Conservation (phyloP, 2,888 invertebrate genomes). For the Rutpela maculata region DNA sequence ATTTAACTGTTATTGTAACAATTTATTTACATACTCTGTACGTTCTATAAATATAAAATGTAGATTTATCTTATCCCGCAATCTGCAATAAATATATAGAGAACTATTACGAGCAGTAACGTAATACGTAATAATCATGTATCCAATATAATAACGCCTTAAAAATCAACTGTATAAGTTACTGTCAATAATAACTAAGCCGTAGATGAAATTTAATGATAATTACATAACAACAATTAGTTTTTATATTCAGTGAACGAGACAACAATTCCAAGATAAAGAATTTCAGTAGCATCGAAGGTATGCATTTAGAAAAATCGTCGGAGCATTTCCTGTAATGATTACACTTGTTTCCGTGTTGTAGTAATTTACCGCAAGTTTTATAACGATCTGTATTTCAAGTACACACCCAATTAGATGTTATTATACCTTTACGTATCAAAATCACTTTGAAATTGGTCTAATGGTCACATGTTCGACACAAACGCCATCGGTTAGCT, state of each 20-base stretch:
- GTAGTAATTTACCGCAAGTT: conserved; percentile 28
- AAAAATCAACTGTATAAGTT: conserved; percentile 10
- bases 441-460: neutral
- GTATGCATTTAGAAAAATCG: conserved; percentile 33
- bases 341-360: conserved; percentile 32
- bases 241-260: conserved; percentile 29
- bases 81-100: neutral
- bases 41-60: neutral
- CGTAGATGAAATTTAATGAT: conserved; percentile 4
- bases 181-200: conserved; percentile 20
- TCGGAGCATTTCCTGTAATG: conserved; percentile 31
- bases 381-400: conserved; percentile 26
- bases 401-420: conserved; percentile 29
- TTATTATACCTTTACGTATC: conserved; percentile 12
- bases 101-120: neutral
- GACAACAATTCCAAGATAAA: conserved; percentile 14
- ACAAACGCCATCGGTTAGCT: conserved; percentile 14
- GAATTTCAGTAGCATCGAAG: conserved; percentile 25
- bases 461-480: conserved; percentile 2
- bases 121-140: neutral
- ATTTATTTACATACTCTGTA: too few relatives aligned
- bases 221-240: conserved; percentile 27
- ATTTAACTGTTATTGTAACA: too few relatives aligned
- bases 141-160: neutral
- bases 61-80: neutral